A percentile compares a stretch with the other conserved stretches of the same genome.
Evolutionary conservation across 2,797 vertebrate genomes (phyloP).

Genomic region (Propithecus deckenii): DNA sequence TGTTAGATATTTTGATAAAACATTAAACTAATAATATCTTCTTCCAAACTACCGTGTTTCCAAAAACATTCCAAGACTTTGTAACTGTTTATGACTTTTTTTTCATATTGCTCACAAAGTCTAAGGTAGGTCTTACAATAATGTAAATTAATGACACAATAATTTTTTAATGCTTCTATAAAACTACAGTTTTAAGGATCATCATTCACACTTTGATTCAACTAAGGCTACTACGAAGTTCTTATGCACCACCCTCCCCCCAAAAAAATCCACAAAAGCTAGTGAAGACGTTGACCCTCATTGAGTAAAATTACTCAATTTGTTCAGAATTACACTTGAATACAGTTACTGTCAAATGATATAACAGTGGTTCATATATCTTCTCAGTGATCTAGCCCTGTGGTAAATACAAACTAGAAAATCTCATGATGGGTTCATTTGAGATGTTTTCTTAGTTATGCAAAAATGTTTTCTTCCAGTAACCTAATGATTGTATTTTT

Average conservation of each 20-base stretch:
- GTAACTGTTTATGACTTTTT: conserved; percentile 49
- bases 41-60: background rate
- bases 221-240: conserved; percentile 71
- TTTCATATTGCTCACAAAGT: conserved; percentile 69
- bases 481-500: conserved; percentile 1
- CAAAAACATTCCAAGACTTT: conserved; percentile 31
- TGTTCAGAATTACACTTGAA: conserved; percentile 83
- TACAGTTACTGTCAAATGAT: conserved; percentile 67
- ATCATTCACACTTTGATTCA: conserved; percentile 79
- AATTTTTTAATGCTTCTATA: conserved; percentile 79
- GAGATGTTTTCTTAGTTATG: conserved; percentile 21
- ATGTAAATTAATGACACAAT: conserved; percentile 77
- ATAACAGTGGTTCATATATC: conserved; percentile 56
- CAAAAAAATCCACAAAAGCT: conserved; percentile 65
- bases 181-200: conserved; percentile 81
- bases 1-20: conserved; percentile 31
- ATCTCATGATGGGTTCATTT: background rate
- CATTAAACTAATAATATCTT: background rate
- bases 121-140: conserved; percentile 64
- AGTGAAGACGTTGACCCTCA: conserved; percentile 80
- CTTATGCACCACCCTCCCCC: background rate
- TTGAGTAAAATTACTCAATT: conserved; percentile 82
- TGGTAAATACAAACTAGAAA: conserved; percentile 21
- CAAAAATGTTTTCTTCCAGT: conserved; percentile 34
- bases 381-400: conserved; percentile 25